Base-by-base conservation (phyloP, 2,113 vertebrate species). In the Prochilodus magdalenae region DNA sequence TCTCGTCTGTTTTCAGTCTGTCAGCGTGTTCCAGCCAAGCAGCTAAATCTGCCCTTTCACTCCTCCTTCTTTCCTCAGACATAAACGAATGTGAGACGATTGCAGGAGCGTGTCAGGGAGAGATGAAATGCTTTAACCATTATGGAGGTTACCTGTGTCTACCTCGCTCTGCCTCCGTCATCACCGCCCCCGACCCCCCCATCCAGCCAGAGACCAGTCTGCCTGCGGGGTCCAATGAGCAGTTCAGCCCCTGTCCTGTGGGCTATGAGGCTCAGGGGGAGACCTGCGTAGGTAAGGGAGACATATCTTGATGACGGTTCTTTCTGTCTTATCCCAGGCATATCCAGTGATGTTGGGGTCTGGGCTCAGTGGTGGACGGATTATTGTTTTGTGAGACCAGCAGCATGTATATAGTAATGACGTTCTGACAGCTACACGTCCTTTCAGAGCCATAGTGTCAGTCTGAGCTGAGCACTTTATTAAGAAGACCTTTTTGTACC, bases 41-140 rank as follows among this genome's bases (percentile, higher is more conserved):
- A 12, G 65, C 62, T 65, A 65, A 67, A 67, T 18, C 29, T 67
- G 33, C 44, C 29, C 47, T 69, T 16, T 16, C 0, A 6, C 81
- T 49, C 85, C 44, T 67, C 75, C 1, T 27, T 76, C 75, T 73
- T 75, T 78, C 44, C 65, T 70, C 90, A 97, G 96, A 97, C 86
- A 94, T 97, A 84, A 96, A 98, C 0, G 96, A 98, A 90, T 98
- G 96, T 36, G 94, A 96, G 87, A 97, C 95, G 55, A 97, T 98
- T 69, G 91, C 93, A 0, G 95, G 96, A 40, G 95, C 96, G 73
- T 98, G 96, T 90, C 96, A 96, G 78, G 96, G 96, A 27, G 95
- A 96, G 79, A 97, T 97, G 96, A 98, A 97, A 82, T 98, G 96
- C 85, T 97, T 97, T 91, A 98, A 97, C 89, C 96, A 98, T 90